Evolutionary conservation across 2,797 vertebrate genomes (phyloP).

Genomic region (Esox lucius): DNA sequence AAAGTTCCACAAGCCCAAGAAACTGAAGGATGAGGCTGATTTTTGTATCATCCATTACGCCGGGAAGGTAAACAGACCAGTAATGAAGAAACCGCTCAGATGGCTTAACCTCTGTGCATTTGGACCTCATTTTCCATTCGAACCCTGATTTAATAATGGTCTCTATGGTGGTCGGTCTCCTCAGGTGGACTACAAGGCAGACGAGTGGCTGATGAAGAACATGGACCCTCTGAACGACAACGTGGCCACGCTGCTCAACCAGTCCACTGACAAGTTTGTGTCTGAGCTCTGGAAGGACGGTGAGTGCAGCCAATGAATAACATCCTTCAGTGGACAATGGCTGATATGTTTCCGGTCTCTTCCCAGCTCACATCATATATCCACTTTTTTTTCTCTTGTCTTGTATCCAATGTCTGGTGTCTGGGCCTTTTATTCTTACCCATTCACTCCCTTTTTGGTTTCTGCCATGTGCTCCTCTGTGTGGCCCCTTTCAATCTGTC

Average conservation of each 20-base stretch:
- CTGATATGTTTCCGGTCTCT: conserved; percentile 1
- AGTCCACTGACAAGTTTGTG: conserved; percentile 94
- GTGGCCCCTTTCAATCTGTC: conserved; percentile 47
- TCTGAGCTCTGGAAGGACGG: conserved; percentile 97
- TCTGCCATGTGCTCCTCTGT: conserved; percentile 57
- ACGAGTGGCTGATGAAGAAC: conserved; percentile 99
- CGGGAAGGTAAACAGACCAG: conserved; percentile 81
- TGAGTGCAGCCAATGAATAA: conserved; percentile 60
- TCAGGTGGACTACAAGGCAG: conserved; percentile 97
- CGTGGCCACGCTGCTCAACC: conserved; percentile 90
- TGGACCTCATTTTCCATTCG: background rate
- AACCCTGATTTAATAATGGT: background rate
- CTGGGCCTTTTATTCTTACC: conserved; percentile 51
- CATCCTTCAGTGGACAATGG: background rate
- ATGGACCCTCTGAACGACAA: conserved; percentile 98
- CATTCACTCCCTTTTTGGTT: conserved; percentile 31
- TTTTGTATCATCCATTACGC: conserved; percentile 98
- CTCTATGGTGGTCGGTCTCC: background rate
- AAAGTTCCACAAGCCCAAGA: conserved; percentile 95
- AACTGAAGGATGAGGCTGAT: conserved; percentile 96
- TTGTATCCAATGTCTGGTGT: conserved; percentile 51
- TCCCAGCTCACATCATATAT: conserved; percentile 10
- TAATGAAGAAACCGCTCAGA: background rate
- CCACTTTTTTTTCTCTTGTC: conserved; percentile 41
- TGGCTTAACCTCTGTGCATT: background rate